These are phyloP conservation scores for Trissolcus basalis DNA, from an alignment of 1,140 invertebrate species.

Conservation along the genomic window DNA sequence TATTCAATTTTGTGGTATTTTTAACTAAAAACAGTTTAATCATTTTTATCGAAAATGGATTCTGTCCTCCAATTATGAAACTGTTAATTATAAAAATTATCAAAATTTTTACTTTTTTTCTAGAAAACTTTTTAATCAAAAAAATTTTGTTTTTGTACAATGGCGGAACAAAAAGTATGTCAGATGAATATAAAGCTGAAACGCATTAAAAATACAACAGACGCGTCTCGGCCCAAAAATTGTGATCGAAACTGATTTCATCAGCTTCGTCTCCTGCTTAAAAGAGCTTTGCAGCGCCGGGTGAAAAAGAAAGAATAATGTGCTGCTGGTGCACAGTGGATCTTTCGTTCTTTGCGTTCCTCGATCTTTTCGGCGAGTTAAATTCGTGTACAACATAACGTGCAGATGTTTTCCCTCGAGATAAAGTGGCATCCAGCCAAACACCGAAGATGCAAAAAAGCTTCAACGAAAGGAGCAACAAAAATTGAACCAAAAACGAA, in stretches of 20 bases:
- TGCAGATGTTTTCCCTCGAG: constrained; percentile 62
- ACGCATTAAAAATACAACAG: constrained; percentile 33
- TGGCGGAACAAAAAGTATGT: not conserved
- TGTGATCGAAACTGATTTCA: constrained; percentile 45
- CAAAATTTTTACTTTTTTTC: too few species aligned
- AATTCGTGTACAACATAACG: constrained; percentile 68
- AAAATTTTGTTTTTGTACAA: too few species aligned
- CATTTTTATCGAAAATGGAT: too few species aligned
- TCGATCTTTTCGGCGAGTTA: constrained; percentile 65
- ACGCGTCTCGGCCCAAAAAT: constrained; percentile 27
- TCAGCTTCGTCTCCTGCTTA: constrained; percentile 22
- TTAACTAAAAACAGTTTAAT: too few species aligned
- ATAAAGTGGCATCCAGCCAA: constrained; percentile 68
- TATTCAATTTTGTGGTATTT: too few species aligned
- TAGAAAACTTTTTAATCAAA: too few species aligned
- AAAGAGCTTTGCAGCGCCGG: constrained; percentile 21
- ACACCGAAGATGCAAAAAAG: constrained; percentile 52
- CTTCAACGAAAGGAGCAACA: constrained; percentile 14
- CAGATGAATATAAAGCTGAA: not conserved
- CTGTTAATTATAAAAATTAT: too few species aligned
- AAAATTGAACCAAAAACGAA: not conserved
- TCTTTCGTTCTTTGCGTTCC: constrained; percentile 55
- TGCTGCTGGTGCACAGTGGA: constrained; percentile 29
- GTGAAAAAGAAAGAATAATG: constrained; percentile 25
- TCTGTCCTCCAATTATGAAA: too few species aligned